Evolutionary conservation across 2,113 vertebrate genomes (phyloP).

Genomic region (Neodon shergylaensis): DNA sequence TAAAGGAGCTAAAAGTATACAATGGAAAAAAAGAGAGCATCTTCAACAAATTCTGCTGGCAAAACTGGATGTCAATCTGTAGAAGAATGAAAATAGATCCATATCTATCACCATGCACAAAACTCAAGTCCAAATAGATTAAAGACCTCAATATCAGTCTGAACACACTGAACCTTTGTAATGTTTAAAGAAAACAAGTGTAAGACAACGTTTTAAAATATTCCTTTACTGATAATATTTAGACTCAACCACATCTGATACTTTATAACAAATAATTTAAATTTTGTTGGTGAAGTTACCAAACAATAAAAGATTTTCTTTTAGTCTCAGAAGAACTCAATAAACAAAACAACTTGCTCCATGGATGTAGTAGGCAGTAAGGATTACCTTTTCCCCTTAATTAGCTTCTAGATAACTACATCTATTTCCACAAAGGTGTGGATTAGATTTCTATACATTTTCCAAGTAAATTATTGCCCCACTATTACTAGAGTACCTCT

Average conservation of each 20-base stretch:
- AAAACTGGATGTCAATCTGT: too few species aligned
- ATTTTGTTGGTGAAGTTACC: neutral
- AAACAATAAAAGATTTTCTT: constrained; percentile 17
- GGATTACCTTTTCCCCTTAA: neutral
- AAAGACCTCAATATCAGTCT: too few species aligned
- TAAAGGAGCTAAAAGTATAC: too few species aligned
- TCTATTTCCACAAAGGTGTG: neutral
- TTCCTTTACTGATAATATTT: constrained; percentile 19
- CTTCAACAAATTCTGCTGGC: too few species aligned
- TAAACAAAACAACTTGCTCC: neutral
- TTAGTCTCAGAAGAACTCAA: neutral
- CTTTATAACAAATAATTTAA: neutral
- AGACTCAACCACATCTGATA: neutral
- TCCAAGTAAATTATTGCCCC: neutral
- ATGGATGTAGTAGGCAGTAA: neutral
- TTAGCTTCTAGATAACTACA: neutral
- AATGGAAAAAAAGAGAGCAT: too few species aligned
- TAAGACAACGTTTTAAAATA: neutral
- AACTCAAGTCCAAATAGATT: too few species aligned
- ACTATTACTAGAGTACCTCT: neutral
- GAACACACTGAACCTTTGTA: neutral
- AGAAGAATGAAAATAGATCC: too few species aligned
- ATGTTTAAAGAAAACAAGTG: neutral
- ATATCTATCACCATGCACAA: too few species aligned
- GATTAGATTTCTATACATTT: neutral